phyloP scores from a whole-genome alignment of 2,797 vertebrate species.

The Crocidura indochinensis region DNA sequence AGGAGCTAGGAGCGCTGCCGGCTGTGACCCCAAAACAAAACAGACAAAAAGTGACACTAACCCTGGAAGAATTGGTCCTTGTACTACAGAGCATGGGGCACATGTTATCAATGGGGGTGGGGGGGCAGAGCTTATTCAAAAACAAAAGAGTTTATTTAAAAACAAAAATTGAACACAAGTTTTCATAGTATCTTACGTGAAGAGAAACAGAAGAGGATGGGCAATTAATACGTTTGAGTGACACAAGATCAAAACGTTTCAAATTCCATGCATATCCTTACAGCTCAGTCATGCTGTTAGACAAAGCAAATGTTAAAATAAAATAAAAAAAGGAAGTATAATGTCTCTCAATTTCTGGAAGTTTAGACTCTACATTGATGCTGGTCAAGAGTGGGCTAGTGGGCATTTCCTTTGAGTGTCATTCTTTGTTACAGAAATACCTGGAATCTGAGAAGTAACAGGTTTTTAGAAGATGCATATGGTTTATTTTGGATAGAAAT shows the following conservation, averaged over 20 bases:
- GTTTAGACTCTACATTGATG: not conserved
- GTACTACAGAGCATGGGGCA: not conserved
- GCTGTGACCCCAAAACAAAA: too few species aligned
- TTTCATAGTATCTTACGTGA: not conserved
- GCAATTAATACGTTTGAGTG: not conserved
- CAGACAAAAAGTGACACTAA: slow-evolving; percentile 1
- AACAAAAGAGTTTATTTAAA: not conserved
- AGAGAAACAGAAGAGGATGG: not conserved
- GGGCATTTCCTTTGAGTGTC: too few species aligned
- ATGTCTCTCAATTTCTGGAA: slow-evolving; percentile 22
- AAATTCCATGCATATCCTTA: not conserved
- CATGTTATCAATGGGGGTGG: not conserved
- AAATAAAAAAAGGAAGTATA: slow-evolving; percentile 8
- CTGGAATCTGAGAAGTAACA: not conserved
- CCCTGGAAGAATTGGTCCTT: not conserved
- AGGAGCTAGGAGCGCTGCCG: too few species aligned
- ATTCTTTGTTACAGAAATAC: not conserved
- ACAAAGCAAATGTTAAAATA: slow-evolving; percentile 17
- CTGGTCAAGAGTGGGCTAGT: not conserved
- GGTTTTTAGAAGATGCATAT: not conserved
- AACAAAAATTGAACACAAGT: not conserved
- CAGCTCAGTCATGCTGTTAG: not conserved
- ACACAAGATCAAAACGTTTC: not conserved
- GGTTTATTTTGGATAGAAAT: not conserved
- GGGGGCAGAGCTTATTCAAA: not conserved